Base-by-base conservation (phyloP, 2,113 vertebrate species). In the Microtus montanus region DNA sequence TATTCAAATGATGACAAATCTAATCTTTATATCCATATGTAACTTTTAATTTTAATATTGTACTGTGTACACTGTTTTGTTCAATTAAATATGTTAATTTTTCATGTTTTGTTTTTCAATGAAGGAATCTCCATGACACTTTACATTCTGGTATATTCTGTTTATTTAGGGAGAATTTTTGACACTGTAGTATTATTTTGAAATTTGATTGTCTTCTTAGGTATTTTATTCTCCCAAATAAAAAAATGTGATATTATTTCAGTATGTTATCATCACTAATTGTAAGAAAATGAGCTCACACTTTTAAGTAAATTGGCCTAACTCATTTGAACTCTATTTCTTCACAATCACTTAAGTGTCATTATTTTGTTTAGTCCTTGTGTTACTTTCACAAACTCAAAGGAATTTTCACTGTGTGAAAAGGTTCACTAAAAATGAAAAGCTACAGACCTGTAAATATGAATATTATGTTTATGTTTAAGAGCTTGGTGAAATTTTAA, bases 191-290 rank as follows among this genome's bases (percentile, higher is more conserved):
- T 68, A 86, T 78, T 93, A 41, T 66, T 90, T 94, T 88, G 33
- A 84, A 96, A 97, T 33, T 89, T 95, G 92, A 89, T 96, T 75
- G 30, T 41, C 41, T 93, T 79, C 70, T 92, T 87, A 92, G 44
- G 35, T 83, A n/a, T 92, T 74, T 61, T 6, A 95, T 41, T 88
- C 44, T 58, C n/a, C 92, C 75, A 95, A 93, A 78, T 74, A 87
- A 90, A 61, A 61, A 84, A 38, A 38, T 28, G 44, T 7, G 70
- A 33, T 61, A 11, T 44, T 88, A 9, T 87, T 95, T 96, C 7
- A 93, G 22, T 33, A 85, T 12, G 11, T 91, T 94, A 63, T 49
- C 11, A 95, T 74, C 78, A 83, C 66, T 96, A 78, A 61, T 75
- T 33, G 41, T 68, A 95, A 74, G 86, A 86, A 86, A 35, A 70